A percentile compares a stretch with the other conserved stretches of the same genome.
phyloP scores from a whole-genome alignment of 2,113 vertebrate genomes.

The Ophthalmolycus amberensis region DNA sequence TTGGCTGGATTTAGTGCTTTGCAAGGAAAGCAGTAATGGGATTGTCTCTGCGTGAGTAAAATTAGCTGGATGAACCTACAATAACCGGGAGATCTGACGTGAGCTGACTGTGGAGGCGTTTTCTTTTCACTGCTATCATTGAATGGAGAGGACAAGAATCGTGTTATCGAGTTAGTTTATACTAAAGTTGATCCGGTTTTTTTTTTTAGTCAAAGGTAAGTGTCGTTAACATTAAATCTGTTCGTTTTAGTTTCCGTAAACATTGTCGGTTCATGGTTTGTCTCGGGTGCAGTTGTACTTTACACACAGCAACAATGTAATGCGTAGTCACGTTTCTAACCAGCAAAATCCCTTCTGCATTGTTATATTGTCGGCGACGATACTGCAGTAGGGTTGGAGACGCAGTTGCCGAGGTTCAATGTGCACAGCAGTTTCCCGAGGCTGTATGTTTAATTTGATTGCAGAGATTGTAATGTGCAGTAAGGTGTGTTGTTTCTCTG shows the following conservation, averaged over 20 bases:
- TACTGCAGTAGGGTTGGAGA: conserved; percentile 32
- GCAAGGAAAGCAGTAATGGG: conserved; percentile 51
- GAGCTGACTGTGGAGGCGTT: conserved; percentile 26
- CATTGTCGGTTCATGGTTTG: conserved; percentile 10
- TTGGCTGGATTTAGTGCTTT: conserved; percentile 44
- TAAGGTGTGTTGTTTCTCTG: conserved; percentile 26
- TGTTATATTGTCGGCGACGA: conserved; percentile 9
- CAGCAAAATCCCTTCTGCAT: conserved; percentile 12
- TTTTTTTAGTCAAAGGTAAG: conserved; percentile 8
- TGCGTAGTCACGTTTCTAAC: conserved; percentile 12
- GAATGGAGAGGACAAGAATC: conserved; percentile 17
- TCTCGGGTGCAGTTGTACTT: conserved; percentile 20
- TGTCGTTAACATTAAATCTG: not conserved
- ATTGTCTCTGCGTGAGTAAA: conserved; percentile 49
- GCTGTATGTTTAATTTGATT: conserved; percentile 28
- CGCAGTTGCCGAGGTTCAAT: conserved; percentile 42
- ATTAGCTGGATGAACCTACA: conserved; percentile 26
- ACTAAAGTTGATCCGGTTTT: not conserved
- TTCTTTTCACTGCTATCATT: conserved; percentile 17
- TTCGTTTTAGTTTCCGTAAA: conserved; percentile 44
- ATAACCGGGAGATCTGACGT: conserved; percentile 22
- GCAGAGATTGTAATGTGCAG: conserved; percentile 15
- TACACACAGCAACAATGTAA: not conserved
- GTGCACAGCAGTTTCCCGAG: conserved; percentile 32
- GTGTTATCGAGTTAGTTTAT: conserved; percentile 13